Percentiles rank a stretch among this genome's conserved stretches.
Conservation (phyloP, 1,140 invertebrate genomes). For the Panagrolaimus sp. region DNA sequence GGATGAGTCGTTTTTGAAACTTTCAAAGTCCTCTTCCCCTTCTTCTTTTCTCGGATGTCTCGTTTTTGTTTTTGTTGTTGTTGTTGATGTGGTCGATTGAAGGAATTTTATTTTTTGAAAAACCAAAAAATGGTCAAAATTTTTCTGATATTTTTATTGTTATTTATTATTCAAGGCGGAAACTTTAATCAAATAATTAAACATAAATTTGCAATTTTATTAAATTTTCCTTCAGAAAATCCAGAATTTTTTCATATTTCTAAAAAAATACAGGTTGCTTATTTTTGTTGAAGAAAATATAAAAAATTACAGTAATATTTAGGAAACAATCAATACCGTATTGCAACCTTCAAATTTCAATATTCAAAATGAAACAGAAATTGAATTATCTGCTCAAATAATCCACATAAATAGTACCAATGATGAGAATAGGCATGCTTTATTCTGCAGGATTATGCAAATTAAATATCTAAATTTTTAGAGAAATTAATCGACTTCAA, state of each 20-base stretch:
- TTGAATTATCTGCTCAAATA: conserved; percentile 21
- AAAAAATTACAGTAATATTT: not conserved
- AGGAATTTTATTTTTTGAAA: no score
- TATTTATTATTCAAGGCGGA: no score
- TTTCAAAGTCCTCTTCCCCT: no score
- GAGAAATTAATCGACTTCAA: conserved; percentile 38
- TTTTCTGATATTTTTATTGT: no score
- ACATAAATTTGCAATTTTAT: conserved; percentile 13
- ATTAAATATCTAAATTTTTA: conserved; percentile 18
- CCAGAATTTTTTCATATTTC: not conserved
- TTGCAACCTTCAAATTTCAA: conserved; percentile 10
- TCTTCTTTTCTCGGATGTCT: no score
- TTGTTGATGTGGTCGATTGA: no score
- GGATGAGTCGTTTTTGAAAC: no score
- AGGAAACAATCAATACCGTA: not conserved
- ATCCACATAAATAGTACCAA: conserved; percentile 20
- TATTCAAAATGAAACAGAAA: not conserved
- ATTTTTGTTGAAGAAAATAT: not conserved
- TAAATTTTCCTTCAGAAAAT: not conserved
- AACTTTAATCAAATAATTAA: not conserved
- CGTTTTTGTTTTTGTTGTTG: no score
- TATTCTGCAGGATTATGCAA: not conserved
- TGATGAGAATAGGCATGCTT: not conserved
- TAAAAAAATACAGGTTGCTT: conserved; percentile 3
- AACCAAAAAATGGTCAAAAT: no score